These are phyloP conservation scores for Physocephala rufipes DNA, from an alignment of 2,888 invertebrate species.

Conservation along the genomic window DNA sequence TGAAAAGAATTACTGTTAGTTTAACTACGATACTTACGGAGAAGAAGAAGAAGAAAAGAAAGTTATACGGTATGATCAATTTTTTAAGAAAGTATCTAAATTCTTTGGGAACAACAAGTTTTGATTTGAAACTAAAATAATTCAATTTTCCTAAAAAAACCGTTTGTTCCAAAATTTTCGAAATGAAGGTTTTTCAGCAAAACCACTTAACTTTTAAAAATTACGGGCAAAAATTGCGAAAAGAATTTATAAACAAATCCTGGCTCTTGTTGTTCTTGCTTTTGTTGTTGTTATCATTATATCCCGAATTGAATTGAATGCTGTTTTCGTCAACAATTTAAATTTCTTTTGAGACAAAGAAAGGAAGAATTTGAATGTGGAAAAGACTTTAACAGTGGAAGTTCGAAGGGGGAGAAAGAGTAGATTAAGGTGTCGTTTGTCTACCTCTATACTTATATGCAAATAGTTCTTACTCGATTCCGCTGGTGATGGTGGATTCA, in stretches of 20 bases:
- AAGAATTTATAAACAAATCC: background rate
- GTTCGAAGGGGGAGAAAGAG: background rate
- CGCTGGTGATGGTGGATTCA: conserved; percentile 89
- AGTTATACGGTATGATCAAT: too few species aligned
- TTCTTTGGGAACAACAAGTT: background rate
- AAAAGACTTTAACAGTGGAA: too few species aligned
- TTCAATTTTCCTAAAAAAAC: too few species aligned
- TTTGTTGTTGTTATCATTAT: background rate
- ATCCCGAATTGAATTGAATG: background rate
- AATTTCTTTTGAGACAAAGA: background rate
- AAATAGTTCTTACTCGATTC: conserved; percentile 79
- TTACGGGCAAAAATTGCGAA: background rate
- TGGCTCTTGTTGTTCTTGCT: background rate
- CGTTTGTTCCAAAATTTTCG: background rate
- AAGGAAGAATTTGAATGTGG: background rate
- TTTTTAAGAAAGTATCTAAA: too few species aligned
- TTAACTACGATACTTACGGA: too few species aligned
- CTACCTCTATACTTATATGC: background rate
- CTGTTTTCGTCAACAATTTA: background rate
- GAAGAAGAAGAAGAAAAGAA: too few species aligned
- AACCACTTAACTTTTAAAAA: background rate
- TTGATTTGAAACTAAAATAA: too few species aligned
- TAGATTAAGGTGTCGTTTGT: background rate
- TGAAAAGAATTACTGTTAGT: background rate
- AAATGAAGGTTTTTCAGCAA: background rate